Percentiles rank a stretch among this genome's conserved stretches.
Evolutionary conservation across 2,888 invertebrate species (phyloP).

Genomic region (Harpalus rubripes): DNA sequence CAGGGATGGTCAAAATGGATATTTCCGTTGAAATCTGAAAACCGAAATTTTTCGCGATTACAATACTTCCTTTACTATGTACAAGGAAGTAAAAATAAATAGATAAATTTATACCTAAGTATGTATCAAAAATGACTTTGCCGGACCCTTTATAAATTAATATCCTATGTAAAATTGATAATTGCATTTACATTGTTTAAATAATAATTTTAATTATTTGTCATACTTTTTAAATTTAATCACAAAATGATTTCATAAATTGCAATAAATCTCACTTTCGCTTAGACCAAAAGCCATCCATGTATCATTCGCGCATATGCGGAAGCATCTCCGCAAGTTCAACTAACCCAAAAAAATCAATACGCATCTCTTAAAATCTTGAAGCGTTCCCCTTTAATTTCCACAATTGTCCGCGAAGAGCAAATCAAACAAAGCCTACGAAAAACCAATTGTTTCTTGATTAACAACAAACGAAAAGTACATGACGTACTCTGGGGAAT

Average conservation of each 20-base stretch:
- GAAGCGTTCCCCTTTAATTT: constrained; percentile 52
- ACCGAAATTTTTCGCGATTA: too few relatives aligned
- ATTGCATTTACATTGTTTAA: too few relatives aligned
- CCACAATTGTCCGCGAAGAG: constrained; percentile 48
- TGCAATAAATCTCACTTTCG: not conserved
- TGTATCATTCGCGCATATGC: constrained; percentile 34
- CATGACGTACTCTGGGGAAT: constrained; percentile 26
- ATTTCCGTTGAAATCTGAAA: too few relatives aligned
- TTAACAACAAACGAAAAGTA: constrained; percentile 41
- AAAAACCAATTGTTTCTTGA: constrained; percentile 55
- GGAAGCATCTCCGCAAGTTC: constrained; percentile 34
- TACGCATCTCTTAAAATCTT: constrained; percentile 40
- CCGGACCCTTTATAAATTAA: too few relatives aligned
- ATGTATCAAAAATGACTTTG: too few relatives aligned
- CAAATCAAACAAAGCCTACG: constrained; percentile 47
- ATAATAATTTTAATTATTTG: not conserved
- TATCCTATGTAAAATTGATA: too few relatives aligned
- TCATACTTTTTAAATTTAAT: not conserved
- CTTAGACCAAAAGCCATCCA: not conserved
- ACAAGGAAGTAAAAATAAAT: too few relatives aligned
- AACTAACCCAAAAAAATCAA: constrained; percentile 49
- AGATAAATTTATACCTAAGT: too few relatives aligned
- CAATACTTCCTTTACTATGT: too few relatives aligned
- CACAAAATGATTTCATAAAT: not conserved
- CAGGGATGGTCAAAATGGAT: too few relatives aligned